These are phyloP conservation scores for Tenthredo scrophulariae DNA, from an alignment of 2,888 invertebrate genomes.

Conservation along the genomic window DNA sequence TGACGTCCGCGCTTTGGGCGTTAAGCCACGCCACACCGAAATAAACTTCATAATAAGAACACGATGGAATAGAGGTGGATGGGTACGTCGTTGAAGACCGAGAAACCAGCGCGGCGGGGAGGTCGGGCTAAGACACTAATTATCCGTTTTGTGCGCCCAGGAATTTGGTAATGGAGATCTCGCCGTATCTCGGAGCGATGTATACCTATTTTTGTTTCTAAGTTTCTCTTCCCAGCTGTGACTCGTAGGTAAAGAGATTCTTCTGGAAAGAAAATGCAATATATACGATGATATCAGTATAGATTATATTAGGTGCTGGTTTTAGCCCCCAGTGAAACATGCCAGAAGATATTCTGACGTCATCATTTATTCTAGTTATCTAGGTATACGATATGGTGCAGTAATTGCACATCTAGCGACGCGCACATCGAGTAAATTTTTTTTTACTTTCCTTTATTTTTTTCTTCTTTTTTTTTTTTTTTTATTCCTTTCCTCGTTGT, in stretches of 20 bases:
- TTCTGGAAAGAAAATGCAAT: not conserved
- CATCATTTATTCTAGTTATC: slow-evolving; percentile 29
- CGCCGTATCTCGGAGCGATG: slow-evolving; percentile 50
- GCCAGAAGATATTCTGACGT: not conserved
- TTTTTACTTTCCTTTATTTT: not conserved
- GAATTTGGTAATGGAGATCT: slow-evolving; percentile 63
- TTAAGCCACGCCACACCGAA: slow-evolving; percentile 64
- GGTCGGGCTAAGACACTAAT: slow-evolving; percentile 62
- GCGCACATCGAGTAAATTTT: not conserved
- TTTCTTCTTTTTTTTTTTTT: not conserved
- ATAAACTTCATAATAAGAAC: slow-evolving; percentile 63
- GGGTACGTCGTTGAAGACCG: slow-evolving; percentile 22
- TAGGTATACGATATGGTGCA: slow-evolving; percentile 18
- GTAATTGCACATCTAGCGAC: slow-evolving; percentile 18
- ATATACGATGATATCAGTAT: not conserved
- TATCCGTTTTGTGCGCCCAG: slow-evolving; percentile 62
- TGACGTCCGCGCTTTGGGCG: slow-evolving; percentile 57
- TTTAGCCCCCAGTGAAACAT: not conserved
- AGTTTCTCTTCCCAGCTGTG: slow-evolving; percentile 44
- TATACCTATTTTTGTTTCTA: slow-evolving; percentile 43
- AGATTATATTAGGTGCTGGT: not conserved
- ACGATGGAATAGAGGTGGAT: slow-evolving; percentile 23
- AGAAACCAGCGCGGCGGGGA: not conserved
- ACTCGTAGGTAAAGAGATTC: slow-evolving; percentile 32
- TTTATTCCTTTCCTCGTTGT: not conserved